A percentile compares a stretch with the other conserved stretches of the same genome.
These are phyloP conservation scores for Clusia tigrina DNA, from an alignment of 2,888 invertebrate species.

Conservation along the genomic window DNA sequence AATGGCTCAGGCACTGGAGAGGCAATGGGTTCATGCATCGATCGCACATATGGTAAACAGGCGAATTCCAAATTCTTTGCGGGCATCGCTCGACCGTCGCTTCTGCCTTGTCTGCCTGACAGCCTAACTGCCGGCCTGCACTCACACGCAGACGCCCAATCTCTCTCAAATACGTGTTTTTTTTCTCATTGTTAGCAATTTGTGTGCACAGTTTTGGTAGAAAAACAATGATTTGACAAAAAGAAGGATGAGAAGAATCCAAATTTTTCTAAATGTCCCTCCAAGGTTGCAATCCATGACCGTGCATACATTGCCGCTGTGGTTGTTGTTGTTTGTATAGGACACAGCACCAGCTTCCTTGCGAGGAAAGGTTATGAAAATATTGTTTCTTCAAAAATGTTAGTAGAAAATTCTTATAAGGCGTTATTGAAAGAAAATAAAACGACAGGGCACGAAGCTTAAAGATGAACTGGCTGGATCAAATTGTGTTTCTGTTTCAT, in stretches of 20 bases:
- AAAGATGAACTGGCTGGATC: too few relatives aligned
- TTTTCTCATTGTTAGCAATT: slow-evolving; percentile 52
- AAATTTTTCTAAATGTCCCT: not conserved
- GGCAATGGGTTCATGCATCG: slow-evolving; percentile 11
- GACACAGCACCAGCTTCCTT: slow-evolving; percentile 18
- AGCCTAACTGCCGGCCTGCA: not conserved
- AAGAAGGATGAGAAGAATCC: not conserved
- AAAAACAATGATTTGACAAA: slow-evolving; percentile 12
- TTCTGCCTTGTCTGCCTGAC: not conserved
- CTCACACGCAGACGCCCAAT: slow-evolving; percentile 31
- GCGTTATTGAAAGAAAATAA: slow-evolving; percentile 54
- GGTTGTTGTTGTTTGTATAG: slow-evolving; percentile 49
- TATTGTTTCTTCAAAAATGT: slow-evolving; percentile 50
- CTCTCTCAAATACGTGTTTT: slow-evolving; percentile 37
- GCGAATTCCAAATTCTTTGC: slow-evolving; percentile 24
- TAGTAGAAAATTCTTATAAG: slow-evolving; percentile 52
- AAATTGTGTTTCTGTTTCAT: too few relatives aligned
- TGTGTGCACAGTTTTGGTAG: slow-evolving; percentile 22
- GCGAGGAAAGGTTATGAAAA: slow-evolving; percentile 45
- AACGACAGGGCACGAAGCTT: too few relatives aligned
- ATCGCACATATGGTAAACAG: slow-evolving; percentile 49
- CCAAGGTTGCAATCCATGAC: slow-evolving; percentile 21
- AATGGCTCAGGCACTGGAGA: not conserved
- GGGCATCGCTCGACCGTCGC: slow-evolving; percentile 3
- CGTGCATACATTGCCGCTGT: not conserved